Percentiles rank a stretch among this genome's conserved stretches.
Evolutionary conservation across 1,140 invertebrate species (phyloP).

Genomic region (Caerostris extrusa): DNA sequence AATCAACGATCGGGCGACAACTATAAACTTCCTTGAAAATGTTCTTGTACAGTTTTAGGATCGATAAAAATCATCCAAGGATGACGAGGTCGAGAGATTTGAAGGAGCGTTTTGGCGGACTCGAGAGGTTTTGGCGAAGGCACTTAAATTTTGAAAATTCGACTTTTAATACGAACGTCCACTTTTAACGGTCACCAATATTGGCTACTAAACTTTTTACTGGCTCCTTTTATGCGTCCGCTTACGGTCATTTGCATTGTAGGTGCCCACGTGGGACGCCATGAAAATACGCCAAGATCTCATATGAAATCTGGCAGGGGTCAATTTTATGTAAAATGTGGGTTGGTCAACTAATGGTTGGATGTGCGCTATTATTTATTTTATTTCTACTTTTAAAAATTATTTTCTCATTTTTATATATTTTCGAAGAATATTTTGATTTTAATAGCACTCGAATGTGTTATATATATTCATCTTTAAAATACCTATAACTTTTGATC

Average conservation of each 20-base stretch:
- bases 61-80: neutral
- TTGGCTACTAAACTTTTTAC: neutral
- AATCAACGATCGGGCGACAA: neutral
- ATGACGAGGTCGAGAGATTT: neutral
- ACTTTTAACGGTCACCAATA: neutral
- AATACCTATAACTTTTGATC: too few relatives aligned
- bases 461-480: too few relatives aligned
- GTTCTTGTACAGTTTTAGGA: neutral
- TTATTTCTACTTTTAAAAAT: too few relatives aligned
- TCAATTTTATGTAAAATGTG: neutral
- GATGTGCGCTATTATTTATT: neutral
- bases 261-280: neutral
- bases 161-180: neutral
- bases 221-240: neutral
- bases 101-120: neutral
- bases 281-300: neutral
- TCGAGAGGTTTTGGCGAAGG: neutral
- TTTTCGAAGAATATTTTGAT: too few relatives aligned
- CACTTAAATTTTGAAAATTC: neutral
- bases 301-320: neutral
- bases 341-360: neutral
- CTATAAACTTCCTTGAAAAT: neutral
- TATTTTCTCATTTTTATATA: too few relatives aligned
- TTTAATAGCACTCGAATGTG: too few relatives aligned
- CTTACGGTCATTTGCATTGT: neutral